Percentiles rank a stretch among this genome's conserved stretches.
Evolutionary conservation across 2,888 invertebrate genomes (phyloP).

Genomic region (Drosophila conformis): DNA sequence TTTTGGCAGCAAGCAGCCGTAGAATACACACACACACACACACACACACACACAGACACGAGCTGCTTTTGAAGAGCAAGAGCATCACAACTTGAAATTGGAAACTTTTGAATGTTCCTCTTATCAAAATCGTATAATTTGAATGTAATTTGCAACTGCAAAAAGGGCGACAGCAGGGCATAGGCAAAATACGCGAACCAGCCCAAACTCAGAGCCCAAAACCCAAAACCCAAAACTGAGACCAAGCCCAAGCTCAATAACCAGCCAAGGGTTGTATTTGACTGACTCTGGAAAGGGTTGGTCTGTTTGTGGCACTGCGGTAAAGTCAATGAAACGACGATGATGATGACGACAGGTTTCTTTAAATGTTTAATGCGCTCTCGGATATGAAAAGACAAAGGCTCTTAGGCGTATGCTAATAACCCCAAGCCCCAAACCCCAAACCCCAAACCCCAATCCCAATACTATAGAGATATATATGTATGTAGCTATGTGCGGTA

Average conservation of each 20-base stretch:
- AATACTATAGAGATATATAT: not conserved
- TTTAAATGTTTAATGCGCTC: constrained; percentile 72
- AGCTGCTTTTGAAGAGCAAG: constrained; percentile 60
- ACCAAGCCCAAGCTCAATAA: constrained; percentile 25
- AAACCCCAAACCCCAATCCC: not conserved
- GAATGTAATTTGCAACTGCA: constrained; percentile 84
- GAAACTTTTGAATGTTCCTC: constrained; percentile 84
- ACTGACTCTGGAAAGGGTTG: not conserved
- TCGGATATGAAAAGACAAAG: constrained; percentile 60
- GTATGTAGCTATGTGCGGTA: constrained; percentile 15
- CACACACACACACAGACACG: not conserved
- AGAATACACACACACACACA: not conserved
- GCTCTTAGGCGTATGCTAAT: constrained; percentile 59
- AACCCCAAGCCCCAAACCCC: constrained; percentile 8
- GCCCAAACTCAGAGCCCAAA: constrained; percentile 5
- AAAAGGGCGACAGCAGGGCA: constrained; percentile 57
- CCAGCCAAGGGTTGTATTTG: constrained; percentile 28
- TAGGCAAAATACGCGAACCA: constrained; percentile 5
- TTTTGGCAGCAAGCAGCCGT: constrained; percentile 36
- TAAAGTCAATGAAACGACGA: constrained; percentile 75
- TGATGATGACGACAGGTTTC: constrained; percentile 77
- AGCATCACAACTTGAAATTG: constrained; percentile 81
- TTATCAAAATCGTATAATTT: constrained; percentile 84
- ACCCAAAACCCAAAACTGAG: constrained; percentile 5
- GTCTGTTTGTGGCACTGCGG: constrained; percentile 70